Evolutionary conservation across 1,140 invertebrate genomes (phyloP).

Genomic region (Caenorhabditis elegans): DNA sequence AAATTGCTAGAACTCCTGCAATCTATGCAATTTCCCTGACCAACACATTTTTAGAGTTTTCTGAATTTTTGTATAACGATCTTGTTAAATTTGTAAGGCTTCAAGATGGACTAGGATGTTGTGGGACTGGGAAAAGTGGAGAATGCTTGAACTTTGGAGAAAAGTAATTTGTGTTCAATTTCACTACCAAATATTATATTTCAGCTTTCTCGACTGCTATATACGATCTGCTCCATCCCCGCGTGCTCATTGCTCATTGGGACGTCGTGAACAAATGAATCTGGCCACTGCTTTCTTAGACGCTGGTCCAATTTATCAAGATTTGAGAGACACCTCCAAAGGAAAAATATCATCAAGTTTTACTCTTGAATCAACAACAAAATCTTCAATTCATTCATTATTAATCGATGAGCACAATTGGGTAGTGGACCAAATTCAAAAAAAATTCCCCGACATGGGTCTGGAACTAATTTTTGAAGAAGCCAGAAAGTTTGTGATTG

Average conservation of each 20-base stretch:
- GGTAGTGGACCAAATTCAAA: not conserved
- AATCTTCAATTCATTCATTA: not conserved
- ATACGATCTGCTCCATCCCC: not conserved
- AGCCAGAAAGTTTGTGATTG: not conserved
- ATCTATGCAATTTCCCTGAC: not conserved
- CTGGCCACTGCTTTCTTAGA: not conserved
- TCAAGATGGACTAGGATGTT: not conserved
- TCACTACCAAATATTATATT: not conserved
- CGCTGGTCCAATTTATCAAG: not conserved
- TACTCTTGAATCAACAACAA: not conserved
- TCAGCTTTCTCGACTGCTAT: not conserved
- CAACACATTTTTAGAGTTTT: not conserved
- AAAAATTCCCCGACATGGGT: not conserved
- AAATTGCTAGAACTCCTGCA: not conserved
- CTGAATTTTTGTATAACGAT: not conserved
- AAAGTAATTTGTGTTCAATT: not conserved
- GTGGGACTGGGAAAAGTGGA: not conserved
- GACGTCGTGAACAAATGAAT: not conserved
- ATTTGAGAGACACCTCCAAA: not conserved
- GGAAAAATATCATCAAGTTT: not conserved
- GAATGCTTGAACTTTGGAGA: not conserved
- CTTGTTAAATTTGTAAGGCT: not conserved
- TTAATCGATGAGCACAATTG: constrained; percentile 6
- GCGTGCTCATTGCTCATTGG: not conserved
- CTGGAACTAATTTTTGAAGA: not conserved